Evolutionary conservation across 2,888 invertebrate genomes (phyloP).

Genomic region (Spisula subtruncata): DNA sequence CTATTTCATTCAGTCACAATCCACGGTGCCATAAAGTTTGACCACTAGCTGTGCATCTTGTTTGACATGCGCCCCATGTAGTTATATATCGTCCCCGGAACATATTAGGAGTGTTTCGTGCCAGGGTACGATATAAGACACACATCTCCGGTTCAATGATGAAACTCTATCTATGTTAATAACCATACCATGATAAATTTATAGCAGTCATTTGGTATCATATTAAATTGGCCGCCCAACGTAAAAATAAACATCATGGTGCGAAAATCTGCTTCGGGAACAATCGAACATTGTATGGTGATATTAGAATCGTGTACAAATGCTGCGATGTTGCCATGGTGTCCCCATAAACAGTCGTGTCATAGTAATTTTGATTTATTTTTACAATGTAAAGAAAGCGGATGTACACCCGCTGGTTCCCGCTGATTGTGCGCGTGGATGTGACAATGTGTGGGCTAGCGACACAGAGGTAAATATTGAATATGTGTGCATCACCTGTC

Average conservation of each 20-base stretch:
- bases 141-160: neutral
- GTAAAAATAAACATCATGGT: slow-evolving; percentile 51
- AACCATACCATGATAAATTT: slow-evolving; percentile 29
- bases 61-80: slow-evolving; percentile 21
- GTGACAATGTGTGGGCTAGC: neutral
- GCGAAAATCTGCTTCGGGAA: slow-evolving; percentile 29
- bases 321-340: slow-evolving; percentile 54
- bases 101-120: neutral
- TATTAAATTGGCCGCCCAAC: slow-evolving; percentile 45
- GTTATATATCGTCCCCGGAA: neutral
- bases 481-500: slow-evolving; percentile 19
- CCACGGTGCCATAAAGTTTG: neutral
- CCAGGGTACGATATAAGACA: slow-evolving; percentile 29
- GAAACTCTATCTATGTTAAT: slow-evolving; percentile 38
- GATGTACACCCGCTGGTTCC: neutral
- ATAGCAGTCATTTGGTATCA: slow-evolving; percentile 27
- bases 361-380: slow-evolving; percentile 47
- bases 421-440: neutral
- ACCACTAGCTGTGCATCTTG: neutral
- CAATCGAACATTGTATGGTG: slow-evolving; percentile 49
- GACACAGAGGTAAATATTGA: neutral
- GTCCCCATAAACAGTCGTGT: slow-evolving; percentile 61
- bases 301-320: slow-evolving; percentile 1
- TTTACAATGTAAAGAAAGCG: slow-evolving; percentile 14
- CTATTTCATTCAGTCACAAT: neutral